These are phyloP conservation scores for Lottia gigantea DNA, from an alignment of 2,888 invertebrate genomes.

Conservation along the genomic window DNA sequence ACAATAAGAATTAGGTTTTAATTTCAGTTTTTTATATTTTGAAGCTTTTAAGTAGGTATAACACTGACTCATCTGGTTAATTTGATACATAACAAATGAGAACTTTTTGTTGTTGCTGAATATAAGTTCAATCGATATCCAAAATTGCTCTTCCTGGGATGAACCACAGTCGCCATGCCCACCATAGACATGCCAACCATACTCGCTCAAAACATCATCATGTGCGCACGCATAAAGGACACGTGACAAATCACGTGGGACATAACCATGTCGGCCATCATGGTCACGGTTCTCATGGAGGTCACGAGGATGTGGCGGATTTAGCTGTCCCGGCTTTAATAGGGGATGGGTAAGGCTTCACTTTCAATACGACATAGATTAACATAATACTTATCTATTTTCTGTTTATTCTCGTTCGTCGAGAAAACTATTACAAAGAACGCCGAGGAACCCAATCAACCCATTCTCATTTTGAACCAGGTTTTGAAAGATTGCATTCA, in stretches of 20 bases:
- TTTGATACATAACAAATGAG: too few species aligned
- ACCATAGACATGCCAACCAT: slow-evolving; percentile 35
- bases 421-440: too few species aligned
- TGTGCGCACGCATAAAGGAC: slow-evolving; percentile 30
- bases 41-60: too few species aligned
- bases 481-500: too few species aligned
- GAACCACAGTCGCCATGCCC: slow-evolving; percentile 35
- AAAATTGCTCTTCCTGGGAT: slow-evolving; percentile 26
- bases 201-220: slow-evolving; percentile 34
- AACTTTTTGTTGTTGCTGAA: too few species aligned
- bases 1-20: too few species aligned
- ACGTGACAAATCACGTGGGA: slow-evolving; percentile 29
- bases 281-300: slow-evolving; percentile 33
- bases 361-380: neutral
- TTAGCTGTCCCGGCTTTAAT: slow-evolving; percentile 37
- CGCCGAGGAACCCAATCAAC: too few species aligned
- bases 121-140: neutral
- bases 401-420: too few species aligned
- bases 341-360: slow-evolving; percentile 35
- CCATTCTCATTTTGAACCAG: too few species aligned
- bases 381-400: too few species aligned
- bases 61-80: too few species aligned
- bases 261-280: slow-evolving; percentile 25
- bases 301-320: slow-evolving; percentile 39
- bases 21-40: too few species aligned